These are phyloP conservation scores for Calyptommatus sinebrachiatus DNA, from an alignment of 2,113 vertebrate genomes.

Conservation along the genomic window DNA sequence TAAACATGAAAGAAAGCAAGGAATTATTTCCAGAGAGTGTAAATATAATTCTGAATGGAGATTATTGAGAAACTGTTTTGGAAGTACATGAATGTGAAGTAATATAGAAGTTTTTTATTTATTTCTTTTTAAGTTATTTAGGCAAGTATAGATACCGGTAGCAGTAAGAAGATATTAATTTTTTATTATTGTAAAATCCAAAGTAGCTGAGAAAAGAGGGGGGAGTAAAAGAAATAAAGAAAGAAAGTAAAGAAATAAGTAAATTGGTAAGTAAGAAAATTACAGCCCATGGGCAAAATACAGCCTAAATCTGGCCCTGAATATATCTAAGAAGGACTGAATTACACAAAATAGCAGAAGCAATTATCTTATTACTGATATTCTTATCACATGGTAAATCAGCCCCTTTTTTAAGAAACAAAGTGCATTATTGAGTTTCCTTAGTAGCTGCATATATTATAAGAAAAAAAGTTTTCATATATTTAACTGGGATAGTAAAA, in stretches of 20 bases:
- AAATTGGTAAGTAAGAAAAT: no score
- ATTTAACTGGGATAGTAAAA: slow-evolving; percentile 51
- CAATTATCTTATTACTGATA: slow-evolving; percentile 3
- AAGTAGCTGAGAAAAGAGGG: no score
- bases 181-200: no score
- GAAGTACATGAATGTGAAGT: not conserved
- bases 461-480: slow-evolving; percentile 49
- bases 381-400: slow-evolving; percentile 23
- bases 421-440: slow-evolving; percentile 20
- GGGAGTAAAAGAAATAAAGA: no score
- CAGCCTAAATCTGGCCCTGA: no score
- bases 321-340: not conserved
- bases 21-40: not conserved
- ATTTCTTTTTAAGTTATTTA: no score
- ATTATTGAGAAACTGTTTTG: not conserved
- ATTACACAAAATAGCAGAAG: slow-evolving; percentile 21
- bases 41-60: not conserved
- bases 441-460: slow-evolving; percentile 36
- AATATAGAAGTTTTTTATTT: not conserved
- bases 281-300: no score
- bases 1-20: slow-evolving; percentile 19
- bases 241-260: no score
- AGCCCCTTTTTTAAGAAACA: slow-evolving; percentile 33
- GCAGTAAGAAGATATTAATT: no score
- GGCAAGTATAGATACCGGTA: no score